Evolutionary conservation across 2,888 invertebrate genomes (phyloP), one percentile per base, ranked within the genome.

Genomic region (Aphelenchoides bicaudatus): DNA sequence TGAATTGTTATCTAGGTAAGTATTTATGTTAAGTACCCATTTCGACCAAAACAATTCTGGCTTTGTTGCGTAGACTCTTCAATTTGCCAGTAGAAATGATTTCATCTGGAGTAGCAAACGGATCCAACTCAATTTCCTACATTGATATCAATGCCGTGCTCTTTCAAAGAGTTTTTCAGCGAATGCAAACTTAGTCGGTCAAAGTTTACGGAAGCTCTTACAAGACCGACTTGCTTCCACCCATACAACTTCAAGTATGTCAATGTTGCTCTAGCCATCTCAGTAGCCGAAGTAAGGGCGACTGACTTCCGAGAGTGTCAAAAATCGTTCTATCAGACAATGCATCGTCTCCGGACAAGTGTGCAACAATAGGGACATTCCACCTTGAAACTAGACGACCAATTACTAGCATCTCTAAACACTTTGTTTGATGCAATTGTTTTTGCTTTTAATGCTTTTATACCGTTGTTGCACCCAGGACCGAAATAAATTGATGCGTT

Each of bases 311-410:
- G 10, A 74, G 66, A 3, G 74, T 74, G 10, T 72, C 70, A 50
- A 72, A 74, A 23, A 70, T 60, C 4, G 43, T 48, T 1, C 74
- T 62, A 61, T 74, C 71, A 10, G 71, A 62, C 5, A 74, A 62
- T 1, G 57, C 62, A 49, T 74, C 74, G 54, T 74, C 74, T 43
- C 74, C 74, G 21, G 74, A 73, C 72, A 74, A 70, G 46, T 74
- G 74, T 2, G 74, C 74, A 46, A 74, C 71, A 30, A 74, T 74
- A 5, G 74, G 74, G 10, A 74, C 73, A 56, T 74, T 74, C 74
- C 74, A 74, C 5, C 72, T 61, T 1, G 74, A 68, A 0, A 72
- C 74, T 19, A 74, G 58, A n/a, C 74, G 65, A 23, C 73, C 74
- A 49, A 74, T 74, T 10, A 73, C 71, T 28, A 74, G 61, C 72